Percentiles rank a stretch among this genome's conserved stretches.
Conservation (phyloP, 1,140 invertebrate genomes). For the Temnothorax nylanderi region DNA sequence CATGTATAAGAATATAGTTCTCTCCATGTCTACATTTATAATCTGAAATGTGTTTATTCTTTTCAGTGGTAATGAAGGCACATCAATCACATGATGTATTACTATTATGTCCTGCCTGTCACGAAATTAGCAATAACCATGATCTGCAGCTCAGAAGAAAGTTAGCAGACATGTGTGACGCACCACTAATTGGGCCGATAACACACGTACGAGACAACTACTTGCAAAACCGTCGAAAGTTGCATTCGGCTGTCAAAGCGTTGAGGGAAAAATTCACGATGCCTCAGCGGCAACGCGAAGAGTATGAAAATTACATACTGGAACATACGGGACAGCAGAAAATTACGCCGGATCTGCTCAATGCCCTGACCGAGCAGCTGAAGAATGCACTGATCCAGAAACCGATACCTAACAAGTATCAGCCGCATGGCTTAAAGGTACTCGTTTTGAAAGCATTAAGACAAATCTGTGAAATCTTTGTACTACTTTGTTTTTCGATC, state of each 20-base stretch:
- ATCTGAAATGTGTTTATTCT: constrained; percentile 48
- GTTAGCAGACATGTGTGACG: constrained; percentile 88
- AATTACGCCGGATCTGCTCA: constrained; percentile 85
- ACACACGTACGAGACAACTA: constrained; percentile 67
- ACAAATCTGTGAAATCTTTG: constrained; percentile 10
- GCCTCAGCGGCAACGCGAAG: constrained; percentile 85
- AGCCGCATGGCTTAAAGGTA: constrained; percentile 81
- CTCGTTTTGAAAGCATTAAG: background rate
- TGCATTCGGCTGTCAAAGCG: constrained; percentile 89
- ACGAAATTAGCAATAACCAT: constrained; percentile 89
- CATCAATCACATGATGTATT: constrained; percentile 94
- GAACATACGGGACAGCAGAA: constrained; percentile 82
- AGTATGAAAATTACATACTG: constrained; percentile 85
- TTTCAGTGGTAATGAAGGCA: constrained; percentile 90
- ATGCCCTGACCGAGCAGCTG: constrained; percentile 80
- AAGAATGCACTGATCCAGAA: constrained; percentile 55
- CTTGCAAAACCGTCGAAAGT: constrained; percentile 84
- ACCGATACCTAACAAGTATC: constrained; percentile 62
- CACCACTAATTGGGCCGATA: constrained; percentile 86
- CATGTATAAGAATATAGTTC: background rate
- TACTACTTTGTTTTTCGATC: background rate
- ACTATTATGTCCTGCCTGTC: constrained; percentile 91
- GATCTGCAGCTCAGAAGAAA: constrained; percentile 88
- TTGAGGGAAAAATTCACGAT: constrained; percentile 85
- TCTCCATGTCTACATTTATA: background rate